Conservation (phyloP, 1,140 invertebrate genomes). For the Ridgeia piscesae region DNA sequence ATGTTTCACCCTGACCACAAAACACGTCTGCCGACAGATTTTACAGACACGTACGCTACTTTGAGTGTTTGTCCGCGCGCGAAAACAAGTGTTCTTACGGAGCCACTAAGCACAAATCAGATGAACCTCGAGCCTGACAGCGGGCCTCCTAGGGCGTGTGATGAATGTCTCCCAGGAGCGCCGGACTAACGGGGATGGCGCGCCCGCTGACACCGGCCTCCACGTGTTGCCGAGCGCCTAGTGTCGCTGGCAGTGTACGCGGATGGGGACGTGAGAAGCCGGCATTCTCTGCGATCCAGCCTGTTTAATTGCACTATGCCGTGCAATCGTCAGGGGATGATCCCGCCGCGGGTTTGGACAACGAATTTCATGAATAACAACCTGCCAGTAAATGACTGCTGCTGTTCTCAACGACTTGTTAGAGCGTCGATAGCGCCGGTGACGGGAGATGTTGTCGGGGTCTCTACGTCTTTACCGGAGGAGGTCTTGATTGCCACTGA, state of each 20-base stretch:
- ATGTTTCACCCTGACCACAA: neutral
- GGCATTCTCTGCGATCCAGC: neutral
- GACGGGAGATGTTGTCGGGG: neutral
- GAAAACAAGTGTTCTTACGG: neutral
- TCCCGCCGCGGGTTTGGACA: neutral
- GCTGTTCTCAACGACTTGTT: neutral
- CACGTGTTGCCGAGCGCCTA: neutral
- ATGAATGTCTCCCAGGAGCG: neutral
- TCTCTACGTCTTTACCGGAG: neutral
- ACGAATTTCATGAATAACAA: constrained; percentile 1
- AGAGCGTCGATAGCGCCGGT: too few species aligned
- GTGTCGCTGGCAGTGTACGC: neutral
- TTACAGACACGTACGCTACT: neutral
- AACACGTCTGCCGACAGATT: neutral
- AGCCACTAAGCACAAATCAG: neutral
- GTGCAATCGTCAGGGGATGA: neutral
- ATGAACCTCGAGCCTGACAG: neutral
- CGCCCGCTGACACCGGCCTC: too few species aligned
- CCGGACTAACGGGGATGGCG: neutral
- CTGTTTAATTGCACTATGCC: neutral
- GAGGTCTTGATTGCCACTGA: neutral
- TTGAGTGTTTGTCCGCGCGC: neutral
- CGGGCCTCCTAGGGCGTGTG: neutral
- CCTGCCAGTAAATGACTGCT: neutral
- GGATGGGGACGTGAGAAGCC: neutral